These are phyloP conservation scores for Eremobia ochroleuca DNA, from an alignment of 2,888 invertebrate genomes.

Conservation along the genomic window DNA sequence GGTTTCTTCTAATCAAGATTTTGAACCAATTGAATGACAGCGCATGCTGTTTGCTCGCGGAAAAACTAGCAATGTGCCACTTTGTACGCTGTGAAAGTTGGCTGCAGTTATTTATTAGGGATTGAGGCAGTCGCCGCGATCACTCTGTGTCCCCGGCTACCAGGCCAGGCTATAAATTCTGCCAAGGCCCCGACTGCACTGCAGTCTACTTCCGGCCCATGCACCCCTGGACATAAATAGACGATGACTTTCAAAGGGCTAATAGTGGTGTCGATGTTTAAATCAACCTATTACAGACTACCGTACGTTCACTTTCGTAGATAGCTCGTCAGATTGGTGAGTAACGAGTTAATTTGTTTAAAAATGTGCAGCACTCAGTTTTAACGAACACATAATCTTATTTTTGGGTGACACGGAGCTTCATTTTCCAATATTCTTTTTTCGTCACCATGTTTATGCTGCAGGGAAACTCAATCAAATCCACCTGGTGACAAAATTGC, in stretches of 20 bases:
- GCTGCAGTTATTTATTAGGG: constrained; percentile 86
- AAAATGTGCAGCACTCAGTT: constrained; percentile 44
- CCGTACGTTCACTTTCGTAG: neutral
- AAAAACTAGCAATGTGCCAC: constrained; percentile 73
- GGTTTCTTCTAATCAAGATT: constrained; percentile 53
- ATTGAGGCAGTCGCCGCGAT: constrained; percentile 82
- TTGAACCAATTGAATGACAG: constrained; percentile 66
- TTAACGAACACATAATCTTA: constrained; percentile 47
- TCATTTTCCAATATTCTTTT: constrained; percentile 53
- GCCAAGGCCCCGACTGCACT: constrained; percentile 79
- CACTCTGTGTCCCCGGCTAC: constrained; percentile 77
- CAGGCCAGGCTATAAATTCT: constrained; percentile 81
- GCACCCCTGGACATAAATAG: constrained; percentile 80
- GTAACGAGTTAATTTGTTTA: constrained; percentile 34
- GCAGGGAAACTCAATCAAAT: constrained; percentile 31
- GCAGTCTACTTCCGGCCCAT: constrained; percentile 79
- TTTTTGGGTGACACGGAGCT: constrained; percentile 37
- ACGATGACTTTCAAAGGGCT: constrained; percentile 74
- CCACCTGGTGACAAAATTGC: constrained; percentile 16
- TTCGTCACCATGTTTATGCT: constrained; percentile 26
- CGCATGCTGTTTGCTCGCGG: constrained; percentile 58
- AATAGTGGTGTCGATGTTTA: constrained; percentile 55
- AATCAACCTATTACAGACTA: constrained; percentile 37
- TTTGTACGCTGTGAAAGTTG: constrained; percentile 73
- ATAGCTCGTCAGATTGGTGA: constrained; percentile 8